Evolutionary conservation across 2,888 invertebrate species (phyloP).

Genomic region (Icerya purchasi): DNA sequence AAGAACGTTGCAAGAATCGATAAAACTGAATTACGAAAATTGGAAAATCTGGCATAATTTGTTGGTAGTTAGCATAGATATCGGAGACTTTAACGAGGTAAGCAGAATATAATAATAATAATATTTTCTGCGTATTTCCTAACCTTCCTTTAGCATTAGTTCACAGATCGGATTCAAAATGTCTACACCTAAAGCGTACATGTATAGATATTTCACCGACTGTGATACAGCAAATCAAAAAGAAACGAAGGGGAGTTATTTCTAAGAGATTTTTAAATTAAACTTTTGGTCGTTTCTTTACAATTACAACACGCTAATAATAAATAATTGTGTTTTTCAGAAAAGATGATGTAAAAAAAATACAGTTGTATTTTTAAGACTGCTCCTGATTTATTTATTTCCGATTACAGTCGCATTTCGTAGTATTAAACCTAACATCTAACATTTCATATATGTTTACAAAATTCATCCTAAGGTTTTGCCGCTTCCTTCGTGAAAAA

Average conservation of each 20-base stretch:
- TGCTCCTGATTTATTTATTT: too few relatives aligned
- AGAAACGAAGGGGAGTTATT: neutral
- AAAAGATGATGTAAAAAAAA: too few relatives aligned
- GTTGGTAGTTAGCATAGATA: slow-evolving; percentile 65
- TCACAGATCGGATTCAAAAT: neutral
- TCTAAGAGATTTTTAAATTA: neutral
- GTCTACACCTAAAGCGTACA: neutral
- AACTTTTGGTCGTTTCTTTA: neutral
- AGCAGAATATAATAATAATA: neutral
- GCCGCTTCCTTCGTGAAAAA: too few relatives aligned
- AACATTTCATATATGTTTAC: too few relatives aligned
- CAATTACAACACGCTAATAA: too few relatives aligned
- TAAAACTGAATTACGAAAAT: slow-evolving; percentile 78
- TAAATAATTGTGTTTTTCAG: too few relatives aligned
- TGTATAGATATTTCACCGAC: neutral
- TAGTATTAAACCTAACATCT: too few relatives aligned
- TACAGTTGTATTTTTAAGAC: too few relatives aligned
- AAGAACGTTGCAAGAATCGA: slow-evolving; percentile 62
- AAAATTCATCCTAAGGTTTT: too few relatives aligned
- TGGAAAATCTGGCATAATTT: slow-evolving; percentile 96
- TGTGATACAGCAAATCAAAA: neutral
- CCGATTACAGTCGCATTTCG: too few relatives aligned
- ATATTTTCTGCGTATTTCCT: neutral
- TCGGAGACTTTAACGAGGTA: slow-evolving; percentile 61
- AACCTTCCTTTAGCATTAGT: neutral